Base-by-base conservation (phyloP, 2,113 vertebrate species). In the Chloropsis hardwickii region DNA sequence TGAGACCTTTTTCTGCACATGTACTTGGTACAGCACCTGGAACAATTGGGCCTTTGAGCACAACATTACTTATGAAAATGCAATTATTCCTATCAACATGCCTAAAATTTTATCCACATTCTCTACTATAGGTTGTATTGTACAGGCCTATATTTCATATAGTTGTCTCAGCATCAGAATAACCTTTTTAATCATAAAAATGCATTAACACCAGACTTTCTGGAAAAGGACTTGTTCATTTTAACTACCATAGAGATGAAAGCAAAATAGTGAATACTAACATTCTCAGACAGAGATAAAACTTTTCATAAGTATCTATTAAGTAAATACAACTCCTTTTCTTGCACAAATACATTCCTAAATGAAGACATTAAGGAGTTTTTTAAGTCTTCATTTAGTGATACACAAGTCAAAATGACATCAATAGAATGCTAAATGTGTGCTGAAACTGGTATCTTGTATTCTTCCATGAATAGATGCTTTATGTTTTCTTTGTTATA, bases 171-270 rank as follows among this genome's bases (percentile, higher is more conserved):
- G 83, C 40, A 90, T 85, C 72, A 91, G 58, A 60, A 64, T 91
- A 92, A 90, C 48, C 29, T 92, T 95, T 97, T 94, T 91, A 90
- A 92, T 97, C 24, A 64, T 44, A 90, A 93, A 92, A 96, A 93
- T 64, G 21, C 94, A 82, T 92, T 92, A 81, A 74, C 39, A 67
- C 47, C 71, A 93, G 70, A 42, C 28, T 91, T 42, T 58, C 53
- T 92, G 37, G 33, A 87, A 88, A 91, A 74, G 17, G 14, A 51
- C 82, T 88, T 81, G n/a, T 47, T 94, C 56, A 35, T 86, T 94
- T 91, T 88, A 88, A 56, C 85, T 74, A 15, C 66, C 13, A 19
- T 16, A 35, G 35, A 88, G 58, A 62, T 57, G 61, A 90, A 96
- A 86, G 60, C 51, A 69, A 78, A 88, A 56, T 53, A 69, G 90